Evolutionary conservation across 30 jellyfish, hydroid and myxozoan species (phyloP).

Genomic region (Cassiopea andromeda): DNA sequence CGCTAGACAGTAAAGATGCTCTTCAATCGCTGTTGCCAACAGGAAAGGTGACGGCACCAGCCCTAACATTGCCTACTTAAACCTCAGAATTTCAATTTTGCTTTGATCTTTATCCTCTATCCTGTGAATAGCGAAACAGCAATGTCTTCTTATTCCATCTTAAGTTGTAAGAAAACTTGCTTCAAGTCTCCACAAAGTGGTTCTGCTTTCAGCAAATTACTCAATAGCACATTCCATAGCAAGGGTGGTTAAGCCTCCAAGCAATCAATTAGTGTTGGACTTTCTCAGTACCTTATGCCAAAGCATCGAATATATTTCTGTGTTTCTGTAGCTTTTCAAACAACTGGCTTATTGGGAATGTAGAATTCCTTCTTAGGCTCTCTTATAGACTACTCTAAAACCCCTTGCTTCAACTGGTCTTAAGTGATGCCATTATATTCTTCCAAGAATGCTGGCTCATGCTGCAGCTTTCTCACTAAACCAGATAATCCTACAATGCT

Average conservation of each 20-base stretch:
- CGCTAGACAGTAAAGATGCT: slow-evolving; percentile 46
- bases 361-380: slow-evolving; percentile 18
- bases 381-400: too few relatives aligned
- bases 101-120: slow-evolving; percentile 12
- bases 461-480: slow-evolving; percentile 49
- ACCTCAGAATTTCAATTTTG: slow-evolving; percentile 23
- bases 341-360: slow-evolving; percentile 73
- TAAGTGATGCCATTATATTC: slow-evolving; percentile 42
- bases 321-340: slow-evolving; percentile 34
- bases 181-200: slow-evolving; percentile 47
- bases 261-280: slow-evolving; percentile 64
- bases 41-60: slow-evolving; percentile 75
- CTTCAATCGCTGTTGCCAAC: slow-evolving; percentile 56
- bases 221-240: slow-evolving; percentile 41
- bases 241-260: slow-evolving; percentile 53
- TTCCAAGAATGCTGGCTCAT: slow-evolving; percentile 44
- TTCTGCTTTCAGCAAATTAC: slow-evolving; percentile 46
- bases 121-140: slow-evolving; percentile 51
- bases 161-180: slow-evolving; percentile 66
- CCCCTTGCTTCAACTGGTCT: slow-evolving; percentile 6
- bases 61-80: slow-evolving; percentile 63
- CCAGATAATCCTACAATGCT: slow-evolving; percentile 44
- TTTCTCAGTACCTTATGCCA: background rate
- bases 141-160: slow-evolving; percentile 46
- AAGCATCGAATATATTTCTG: too few relatives aligned